A percentile compares a stretch with the other conserved stretches of the same genome.
These are phyloP conservation scores for Hephaestus fuliginosus DNA, from an alignment of 2,797 vertebrate genomes.

Conservation along the genomic window DNA sequence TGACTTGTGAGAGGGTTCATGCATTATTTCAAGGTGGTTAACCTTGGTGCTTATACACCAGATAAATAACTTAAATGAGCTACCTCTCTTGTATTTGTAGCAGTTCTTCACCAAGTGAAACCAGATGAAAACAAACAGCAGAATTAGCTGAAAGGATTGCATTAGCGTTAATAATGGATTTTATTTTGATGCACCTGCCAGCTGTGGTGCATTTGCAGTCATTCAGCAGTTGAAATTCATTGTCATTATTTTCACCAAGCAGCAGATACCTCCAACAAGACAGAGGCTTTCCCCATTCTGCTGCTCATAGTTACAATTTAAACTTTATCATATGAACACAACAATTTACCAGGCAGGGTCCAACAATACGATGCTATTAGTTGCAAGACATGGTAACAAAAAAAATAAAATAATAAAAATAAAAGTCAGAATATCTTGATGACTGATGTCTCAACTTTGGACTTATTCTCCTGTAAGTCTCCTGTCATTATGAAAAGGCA, in stretches of 20 bases:
- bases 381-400: neutral
- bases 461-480: too few species aligned
- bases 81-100: neutral
- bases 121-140: neutral
- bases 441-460: neutral
- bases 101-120: neutral
- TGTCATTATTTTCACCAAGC: neutral
- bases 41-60: neutral
- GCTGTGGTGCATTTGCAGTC: neutral
- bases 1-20: neutral
- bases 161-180: neutral
- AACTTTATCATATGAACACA: neutral
- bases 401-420: too few species aligned
- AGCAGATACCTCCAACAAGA: neutral
- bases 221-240: neutral
- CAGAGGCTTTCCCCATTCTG: neutral
- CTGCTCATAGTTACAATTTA: neutral
- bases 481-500: too few species aligned
- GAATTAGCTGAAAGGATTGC: neutral
- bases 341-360: neutral
- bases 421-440: neutral
- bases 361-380: neutral
- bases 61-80: neutral
- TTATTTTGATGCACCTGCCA: neutral
- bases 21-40: conserved; percentile 3